These are phyloP conservation scores for Lamellibrachia columna DNA, from an alignment of 2,888 invertebrate genomes.

Conservation along the genomic window DNA sequence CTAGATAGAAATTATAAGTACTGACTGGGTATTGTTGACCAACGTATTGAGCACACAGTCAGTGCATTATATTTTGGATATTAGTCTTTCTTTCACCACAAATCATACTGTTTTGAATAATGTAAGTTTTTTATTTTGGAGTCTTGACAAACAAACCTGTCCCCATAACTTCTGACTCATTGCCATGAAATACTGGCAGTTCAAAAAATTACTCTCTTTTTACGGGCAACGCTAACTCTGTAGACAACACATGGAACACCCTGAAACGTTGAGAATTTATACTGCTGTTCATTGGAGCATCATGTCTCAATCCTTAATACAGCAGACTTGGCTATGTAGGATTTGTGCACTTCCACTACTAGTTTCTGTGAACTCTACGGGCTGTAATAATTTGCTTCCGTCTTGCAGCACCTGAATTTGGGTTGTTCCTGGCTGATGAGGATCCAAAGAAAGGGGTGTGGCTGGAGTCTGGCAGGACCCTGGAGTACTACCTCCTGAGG, in stretches of 20 bases:
- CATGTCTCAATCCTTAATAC: background rate
- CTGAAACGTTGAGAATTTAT: background rate
- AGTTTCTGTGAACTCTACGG: background rate
- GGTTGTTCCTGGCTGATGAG: conserved; percentile 94
- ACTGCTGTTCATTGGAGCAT: background rate
- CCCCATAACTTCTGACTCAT: background rate
- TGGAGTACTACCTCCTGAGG: conserved; percentile 96
- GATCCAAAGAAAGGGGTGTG: conserved; percentile 93
- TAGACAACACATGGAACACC: background rate
- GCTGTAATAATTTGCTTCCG: conserved; percentile 3
- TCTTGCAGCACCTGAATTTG: conserved; percentile 88
- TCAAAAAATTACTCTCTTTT: background rate
- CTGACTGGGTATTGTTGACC: background rate
- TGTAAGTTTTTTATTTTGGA: background rate
- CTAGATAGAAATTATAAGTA: background rate
- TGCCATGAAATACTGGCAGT: background rate
- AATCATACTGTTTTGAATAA: background rate
- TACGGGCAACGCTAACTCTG: background rate
- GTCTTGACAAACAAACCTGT: background rate
- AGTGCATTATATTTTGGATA: background rate
- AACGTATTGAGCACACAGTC: background rate
- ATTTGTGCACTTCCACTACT: background rate
- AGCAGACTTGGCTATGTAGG: too few species aligned
- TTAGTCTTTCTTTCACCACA: conserved; percentile 37
- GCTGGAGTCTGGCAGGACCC: conserved; percentile 91